Evolutionary conservation across 2,797 vertebrate genomes (phyloP).

Genomic region (Rhynchonycteris naso): DNA sequence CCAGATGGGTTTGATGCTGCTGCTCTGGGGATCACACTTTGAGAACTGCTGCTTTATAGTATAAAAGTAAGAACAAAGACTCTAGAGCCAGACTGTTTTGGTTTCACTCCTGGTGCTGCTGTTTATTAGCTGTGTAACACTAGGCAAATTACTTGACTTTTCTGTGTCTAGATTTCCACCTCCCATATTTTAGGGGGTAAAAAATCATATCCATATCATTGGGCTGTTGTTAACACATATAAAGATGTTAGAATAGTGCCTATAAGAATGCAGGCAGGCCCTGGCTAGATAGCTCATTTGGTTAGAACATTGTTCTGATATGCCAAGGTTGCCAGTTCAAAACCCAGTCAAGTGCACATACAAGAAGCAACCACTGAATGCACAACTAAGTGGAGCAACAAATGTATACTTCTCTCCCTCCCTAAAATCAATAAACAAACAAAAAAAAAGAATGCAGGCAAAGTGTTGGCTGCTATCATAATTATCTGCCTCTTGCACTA

Average conservation of each 20-base stretch:
- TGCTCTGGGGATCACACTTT: background rate
- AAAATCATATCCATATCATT: background rate
- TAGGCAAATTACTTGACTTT: background rate
- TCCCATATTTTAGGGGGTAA: background rate
- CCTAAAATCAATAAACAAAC: too few relatives aligned
- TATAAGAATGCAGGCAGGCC: background rate
- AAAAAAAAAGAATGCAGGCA: background rate
- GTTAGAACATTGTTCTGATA: too few relatives aligned
- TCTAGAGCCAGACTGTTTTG: background rate
- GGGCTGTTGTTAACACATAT: conserved; percentile 11
- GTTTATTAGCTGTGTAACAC: conserved; percentile 1
- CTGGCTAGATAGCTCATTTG: too few relatives aligned
- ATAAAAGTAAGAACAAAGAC: conserved; percentile 53
- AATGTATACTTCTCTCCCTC: too few relatives aligned
- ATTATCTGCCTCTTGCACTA: conserved; percentile 7
- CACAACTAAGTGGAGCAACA: too few relatives aligned
- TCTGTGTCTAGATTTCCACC: conserved; percentile 35
- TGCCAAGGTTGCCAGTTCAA: too few relatives aligned
- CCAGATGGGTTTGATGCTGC: background rate
- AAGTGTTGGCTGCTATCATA: conserved; percentile 31
- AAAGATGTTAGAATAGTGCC: conserved; percentile 40
- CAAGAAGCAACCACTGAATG: too few relatives aligned
- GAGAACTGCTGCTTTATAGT: conserved; percentile 13
- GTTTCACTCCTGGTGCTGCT: background rate
- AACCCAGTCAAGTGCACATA: too few relatives aligned